A percentile compares a stretch with the other conserved stretches of the same genome.
These are phyloP conservation scores for Eupithecia centaureata DNA, from an alignment of 2,888 invertebrate species.

Conservation along the genomic window DNA sequence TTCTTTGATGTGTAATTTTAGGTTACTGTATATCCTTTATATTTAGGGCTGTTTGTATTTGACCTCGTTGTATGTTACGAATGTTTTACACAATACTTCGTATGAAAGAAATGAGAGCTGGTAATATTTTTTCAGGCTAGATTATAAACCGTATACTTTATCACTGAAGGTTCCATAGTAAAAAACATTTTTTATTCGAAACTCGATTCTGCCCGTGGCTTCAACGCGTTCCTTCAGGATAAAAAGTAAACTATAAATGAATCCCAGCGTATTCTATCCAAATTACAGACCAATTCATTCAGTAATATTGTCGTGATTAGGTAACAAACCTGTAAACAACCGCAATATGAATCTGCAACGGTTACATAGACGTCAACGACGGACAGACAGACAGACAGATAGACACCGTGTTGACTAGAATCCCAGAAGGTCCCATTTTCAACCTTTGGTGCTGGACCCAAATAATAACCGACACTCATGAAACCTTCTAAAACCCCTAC, in stretches of 20 bases:
- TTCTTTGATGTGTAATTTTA: constrained; percentile 1
- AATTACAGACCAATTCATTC: too few species aligned
- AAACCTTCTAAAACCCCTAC: background rate
- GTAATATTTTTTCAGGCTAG: background rate
- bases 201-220: background rate
- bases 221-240: too few species aligned
- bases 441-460: background rate
- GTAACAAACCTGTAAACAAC: too few species aligned
- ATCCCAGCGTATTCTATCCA: too few species aligned
- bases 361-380: background rate
- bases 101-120: background rate
- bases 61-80: background rate
- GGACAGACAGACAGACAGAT: background rate
- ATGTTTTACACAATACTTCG: background rate
- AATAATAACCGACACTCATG: background rate
- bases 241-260: too few species aligned
- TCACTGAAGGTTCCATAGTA: too few species aligned
- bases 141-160: background rate
- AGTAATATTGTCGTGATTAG: too few species aligned
- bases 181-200: too few species aligned
- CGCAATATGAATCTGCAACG: too few species aligned
- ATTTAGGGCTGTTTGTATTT: background rate
- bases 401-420: too few species aligned
- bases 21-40: background rate
- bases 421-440: background rate